Evolutionary conservation across 2,888 invertebrate genomes (phyloP), one percentile per base, ranked within the genome.

Genomic region (Crepidodera aurea): DNA sequence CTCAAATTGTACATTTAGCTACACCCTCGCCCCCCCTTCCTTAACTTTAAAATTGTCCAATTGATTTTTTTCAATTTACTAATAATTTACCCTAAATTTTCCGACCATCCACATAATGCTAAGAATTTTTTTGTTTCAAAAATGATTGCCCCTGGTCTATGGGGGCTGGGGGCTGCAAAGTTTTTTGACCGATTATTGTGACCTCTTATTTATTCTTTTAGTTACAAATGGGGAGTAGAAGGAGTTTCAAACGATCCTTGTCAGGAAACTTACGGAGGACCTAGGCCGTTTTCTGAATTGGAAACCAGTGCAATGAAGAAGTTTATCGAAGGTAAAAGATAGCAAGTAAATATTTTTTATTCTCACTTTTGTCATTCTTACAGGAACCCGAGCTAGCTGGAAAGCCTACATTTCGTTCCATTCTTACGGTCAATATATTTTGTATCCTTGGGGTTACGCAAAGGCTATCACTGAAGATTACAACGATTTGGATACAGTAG

Each of bases 401-500:
- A 84, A 88, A 77, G 90, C 88, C 0, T 93, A 89, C 74, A 73
- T 93, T 55, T 88, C 92, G 0, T 93, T 92, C 81, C 93, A 93
- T 79, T 92, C 92, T 73, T 93, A 93, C 68, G 93, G 93, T 0
- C 93, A 96, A 74, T 92, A 91, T 76, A 87, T 94, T 55, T 82
- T 94, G 5, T 91, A 92, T 76, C 93, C 94, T 6, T 94, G 93
- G 93, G 94, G 94, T 15, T 93, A 93, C 77, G 90, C 90, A 71
- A 85, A 86, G 59, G 84, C 84, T 2, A 84, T 90, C 3, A 88
- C 92, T 0, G 86, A 88, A 62, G 91, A 91, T 78, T 84, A 90
- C 73, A 79, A 83, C 57, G 90, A 92, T 62, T 83, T 93, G 61
- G 86, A 91, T 69, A 78, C 76, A 10, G 86, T 91, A n/a, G 93